Evolutionary conservation across 2,888 invertebrate species (phyloP).

Genomic region (Camptogramma bilineatum): DNA sequence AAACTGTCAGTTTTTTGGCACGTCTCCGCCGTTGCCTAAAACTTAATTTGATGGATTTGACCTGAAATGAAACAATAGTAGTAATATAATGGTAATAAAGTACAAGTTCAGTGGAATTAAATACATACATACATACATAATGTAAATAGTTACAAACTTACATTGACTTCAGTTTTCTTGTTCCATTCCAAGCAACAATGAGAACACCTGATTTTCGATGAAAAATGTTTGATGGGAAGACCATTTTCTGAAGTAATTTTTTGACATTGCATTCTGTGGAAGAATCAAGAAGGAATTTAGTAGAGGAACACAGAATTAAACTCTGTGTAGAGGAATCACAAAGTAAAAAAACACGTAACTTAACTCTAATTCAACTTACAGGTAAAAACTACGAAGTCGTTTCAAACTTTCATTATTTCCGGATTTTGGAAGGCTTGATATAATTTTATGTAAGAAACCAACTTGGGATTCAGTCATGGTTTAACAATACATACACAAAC

Average conservation of each 20-base stretch:
- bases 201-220: conserved; percentile 63
- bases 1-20: conserved; percentile 42
- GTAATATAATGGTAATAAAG: background rate
- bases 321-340: background rate
- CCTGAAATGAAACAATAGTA: conserved; percentile 52
- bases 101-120: background rate
- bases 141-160: conserved; percentile 43
- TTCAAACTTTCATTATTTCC: conserved; percentile 49
- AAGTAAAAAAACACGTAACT: conserved; percentile 2
- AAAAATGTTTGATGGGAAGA: conserved; percentile 70
- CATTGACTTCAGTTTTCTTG: conserved; percentile 57
- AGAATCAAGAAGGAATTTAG: background rate
- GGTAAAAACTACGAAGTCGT: conserved; percentile 69
- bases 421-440: conserved; percentile 50
- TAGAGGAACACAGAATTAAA: too few species aligned
- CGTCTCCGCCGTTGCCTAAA: conserved; percentile 61
- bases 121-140: background rate
- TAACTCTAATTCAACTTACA: conserved; percentile 60
- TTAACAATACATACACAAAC: background rate
- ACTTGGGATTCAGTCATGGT: conserved; percentile 69
- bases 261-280: conserved; percentile 67
- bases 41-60: conserved; percentile 58
- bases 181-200: conserved; percentile 71
- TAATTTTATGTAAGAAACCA: conserved; percentile 64
- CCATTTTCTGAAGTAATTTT: conserved; percentile 63